Base-by-base conservation (phyloP, 2,113 vertebrate genomes). In the Ascaphus truei region DNA sequence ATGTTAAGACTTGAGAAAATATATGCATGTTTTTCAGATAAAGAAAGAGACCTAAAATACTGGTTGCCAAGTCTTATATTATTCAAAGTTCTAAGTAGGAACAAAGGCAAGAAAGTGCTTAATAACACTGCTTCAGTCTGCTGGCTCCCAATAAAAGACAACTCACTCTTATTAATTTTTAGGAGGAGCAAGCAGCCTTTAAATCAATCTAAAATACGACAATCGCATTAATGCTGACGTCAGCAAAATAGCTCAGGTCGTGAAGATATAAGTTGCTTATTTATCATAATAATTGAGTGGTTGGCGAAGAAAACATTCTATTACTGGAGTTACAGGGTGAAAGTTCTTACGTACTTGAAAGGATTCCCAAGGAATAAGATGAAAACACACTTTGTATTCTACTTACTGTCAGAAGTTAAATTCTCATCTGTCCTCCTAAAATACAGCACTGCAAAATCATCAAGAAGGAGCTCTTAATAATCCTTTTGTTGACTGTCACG, bases 211-310 rank as follows among this genome's bases (percentile, higher is more conserved):
- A 50, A 69, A 60, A 60, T 60, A 48, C 66, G 51, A 68, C 50
- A 59, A 50, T 58, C 39, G 55, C 55, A 68, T 69, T 69, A 37
- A 16, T 45, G 56, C 43, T 69, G 56, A 69, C 66, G 66, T 68
- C 55, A 69, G 43, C 41, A 59, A 60, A 69, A 59, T 29, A 60
- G 34, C 30, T 41, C 43, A 59, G 57, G 30, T 43, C 7, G 53
- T 5, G 7, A 41, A 59, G 33, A 23, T 39, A 51, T 23, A 51
- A 50, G 37, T 60, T 69, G 66, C 66, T 69, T 69, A 69, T 60
- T 60, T 69, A 60, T 68, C 66, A 60, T 60, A 33, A 41, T 60
- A 69, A 69, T 69, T 69, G 53, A 69, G 66, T 60, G 66, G n/a
- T 60, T 69, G 66, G 66, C 45, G 23, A 30, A 47, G 55, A 2